These are phyloP conservation scores for Catocala fraxini DNA, from an alignment of 2,888 invertebrate species.

Conservation along the genomic window DNA sequence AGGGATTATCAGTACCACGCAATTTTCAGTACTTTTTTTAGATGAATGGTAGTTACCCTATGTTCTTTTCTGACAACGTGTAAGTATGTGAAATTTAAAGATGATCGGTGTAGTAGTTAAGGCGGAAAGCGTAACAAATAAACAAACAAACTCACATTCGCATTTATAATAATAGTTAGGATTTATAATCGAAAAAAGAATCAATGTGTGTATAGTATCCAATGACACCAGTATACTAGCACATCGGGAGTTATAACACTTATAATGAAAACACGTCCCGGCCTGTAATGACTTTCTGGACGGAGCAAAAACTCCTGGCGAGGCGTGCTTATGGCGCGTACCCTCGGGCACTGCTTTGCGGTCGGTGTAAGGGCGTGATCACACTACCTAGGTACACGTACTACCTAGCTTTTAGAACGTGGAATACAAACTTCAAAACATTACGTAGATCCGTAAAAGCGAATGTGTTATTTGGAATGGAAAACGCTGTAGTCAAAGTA, in stretches of 20 bases:
- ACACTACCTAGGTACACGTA: conserved; percentile 17
- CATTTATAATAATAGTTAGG: no score
- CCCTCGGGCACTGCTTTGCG: conserved; percentile 50
- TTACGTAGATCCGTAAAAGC: no score
- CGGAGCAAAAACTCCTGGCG: conserved; percentile 58
- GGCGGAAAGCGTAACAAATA: no score
- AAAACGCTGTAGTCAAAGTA: no score
- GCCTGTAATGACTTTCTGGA: conserved; percentile 66
- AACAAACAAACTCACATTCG: no score
- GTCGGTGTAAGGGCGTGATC: conserved; percentile 34
- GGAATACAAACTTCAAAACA: not conserved
- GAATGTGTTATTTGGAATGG: no score
- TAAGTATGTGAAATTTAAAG: no score
- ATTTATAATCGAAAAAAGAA: not conserved
- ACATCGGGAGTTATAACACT: conserved; percentile 55
- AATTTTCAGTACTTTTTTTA: no score
- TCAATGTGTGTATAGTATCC: not conserved
- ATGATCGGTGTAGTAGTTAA: no score
- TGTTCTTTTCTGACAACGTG: no score
- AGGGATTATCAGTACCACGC: no score
- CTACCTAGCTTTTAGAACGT: not conserved
- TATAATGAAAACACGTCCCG: conserved; percentile 69
- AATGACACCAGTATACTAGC: conserved; percentile 46
- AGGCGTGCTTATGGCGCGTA: conserved; percentile 49
- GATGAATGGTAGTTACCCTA: no score